Evolutionary conservation across 2,797 vertebrate species (phyloP).

Genomic region (Dendrocincla tyrannina): DNA sequence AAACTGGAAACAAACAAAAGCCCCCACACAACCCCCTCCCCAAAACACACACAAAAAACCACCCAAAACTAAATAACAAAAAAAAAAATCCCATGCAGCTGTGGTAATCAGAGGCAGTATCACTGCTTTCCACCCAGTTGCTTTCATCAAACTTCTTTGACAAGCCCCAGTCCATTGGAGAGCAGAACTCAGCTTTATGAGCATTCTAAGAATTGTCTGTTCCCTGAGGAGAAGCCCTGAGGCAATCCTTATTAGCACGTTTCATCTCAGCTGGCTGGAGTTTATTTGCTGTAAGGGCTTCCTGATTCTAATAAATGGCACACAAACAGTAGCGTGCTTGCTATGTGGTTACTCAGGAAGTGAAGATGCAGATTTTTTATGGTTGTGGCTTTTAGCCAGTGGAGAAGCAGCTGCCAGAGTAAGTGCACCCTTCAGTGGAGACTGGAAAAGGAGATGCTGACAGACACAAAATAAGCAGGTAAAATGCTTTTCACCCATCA

Average conservation of each 20-base stretch:
- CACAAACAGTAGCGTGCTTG: neutral
- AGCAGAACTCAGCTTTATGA: neutral
- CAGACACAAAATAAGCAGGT: neutral
- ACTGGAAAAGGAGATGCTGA: neutral
- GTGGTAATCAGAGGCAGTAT: neutral
- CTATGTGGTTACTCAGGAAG: neutral
- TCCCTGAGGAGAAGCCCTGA: neutral
- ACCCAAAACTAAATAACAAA: neutral
- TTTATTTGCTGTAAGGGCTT: neutral
- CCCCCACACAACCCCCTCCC: too few species aligned
- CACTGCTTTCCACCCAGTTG: neutral
- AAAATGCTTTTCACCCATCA: neutral
- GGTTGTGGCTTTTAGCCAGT: neutral
- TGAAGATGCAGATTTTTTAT: neutral
- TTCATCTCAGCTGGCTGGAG: neutral
- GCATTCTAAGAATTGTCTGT: neutral
- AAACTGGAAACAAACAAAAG: rapidly evolving
- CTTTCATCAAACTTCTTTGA: neutral
- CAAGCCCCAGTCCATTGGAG: neutral
- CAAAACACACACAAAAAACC: too few species aligned
- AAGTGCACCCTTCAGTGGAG: neutral
- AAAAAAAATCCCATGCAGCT: neutral
- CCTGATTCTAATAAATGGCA: neutral
- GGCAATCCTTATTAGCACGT: neutral
- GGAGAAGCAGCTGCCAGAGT: neutral